Conservation (phyloP, 2,113 vertebrate species). For the Odobenus rosmarus region DNA sequence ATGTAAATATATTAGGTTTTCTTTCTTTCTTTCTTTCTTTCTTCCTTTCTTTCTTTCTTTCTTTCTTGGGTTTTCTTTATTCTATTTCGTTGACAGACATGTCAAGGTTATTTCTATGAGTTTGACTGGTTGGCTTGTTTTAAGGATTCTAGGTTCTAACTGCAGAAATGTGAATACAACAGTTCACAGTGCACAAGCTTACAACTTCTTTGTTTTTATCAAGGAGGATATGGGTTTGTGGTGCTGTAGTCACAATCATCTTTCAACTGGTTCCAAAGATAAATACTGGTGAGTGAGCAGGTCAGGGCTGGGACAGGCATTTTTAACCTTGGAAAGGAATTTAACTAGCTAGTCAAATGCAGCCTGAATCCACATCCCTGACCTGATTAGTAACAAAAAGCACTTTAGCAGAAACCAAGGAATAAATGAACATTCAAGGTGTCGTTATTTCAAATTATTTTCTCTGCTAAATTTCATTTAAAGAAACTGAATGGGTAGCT, state of each 20-base stretch:
- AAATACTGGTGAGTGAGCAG: background rate
- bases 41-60: background rate
- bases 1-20: background rate
- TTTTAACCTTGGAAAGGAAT: slow-evolving; percentile 20
- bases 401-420: background rate
- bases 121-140: background rate
- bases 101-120: background rate
- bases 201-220: background rate
- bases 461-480: slow-evolving; percentile 30
- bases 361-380: slow-evolving; percentile 40
- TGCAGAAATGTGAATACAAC: background rate
- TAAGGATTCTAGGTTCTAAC: slow-evolving; percentile 33
- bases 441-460: slow-evolving; percentile 28
- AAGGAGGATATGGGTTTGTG: background rate
- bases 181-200: background rate
- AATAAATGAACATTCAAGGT: background rate
- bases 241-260: background rate
- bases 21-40: background rate
- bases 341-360: background rate
- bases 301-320: background rate
- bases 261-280: background rate
- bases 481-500: background rate
- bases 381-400: slow-evolving; percentile 39
- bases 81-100: background rate
- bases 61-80: background rate